These are phyloP conservation scores for Geothlypis trichas DNA, from an alignment of 2,113 vertebrate species.

Conservation along the genomic window DNA sequence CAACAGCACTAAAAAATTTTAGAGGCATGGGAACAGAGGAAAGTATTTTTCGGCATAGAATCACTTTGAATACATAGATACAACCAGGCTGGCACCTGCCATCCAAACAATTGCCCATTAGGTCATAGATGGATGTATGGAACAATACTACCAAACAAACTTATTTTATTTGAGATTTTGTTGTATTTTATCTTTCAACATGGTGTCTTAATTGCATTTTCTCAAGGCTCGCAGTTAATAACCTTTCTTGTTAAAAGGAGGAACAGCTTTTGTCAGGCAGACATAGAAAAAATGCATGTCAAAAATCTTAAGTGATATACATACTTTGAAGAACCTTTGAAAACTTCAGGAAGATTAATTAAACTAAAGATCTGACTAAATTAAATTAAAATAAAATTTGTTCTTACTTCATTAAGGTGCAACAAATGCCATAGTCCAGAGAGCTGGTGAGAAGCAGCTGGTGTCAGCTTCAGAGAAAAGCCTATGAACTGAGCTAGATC, in stretches of 20 bases:
- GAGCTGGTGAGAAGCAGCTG: constrained; percentile 82
- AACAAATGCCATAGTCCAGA: constrained; percentile 85
- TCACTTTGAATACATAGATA: not conserved
- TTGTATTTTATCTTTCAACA: not conserved
- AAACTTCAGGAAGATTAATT: not conserved
- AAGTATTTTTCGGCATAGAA: not conserved
- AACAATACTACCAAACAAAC: not conserved
- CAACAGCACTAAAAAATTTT: not conserved
- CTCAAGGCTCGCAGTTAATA: not conserved
- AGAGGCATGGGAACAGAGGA: not conserved
- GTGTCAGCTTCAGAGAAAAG: constrained; percentile 88
- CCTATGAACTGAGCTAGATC: constrained; percentile 81
- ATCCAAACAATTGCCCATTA: not conserved
- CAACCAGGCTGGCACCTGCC: not conserved
- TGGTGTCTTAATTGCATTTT: not conserved
- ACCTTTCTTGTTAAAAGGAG: not conserved
- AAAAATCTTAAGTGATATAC: not conserved
- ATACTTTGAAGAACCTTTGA: not conserved
- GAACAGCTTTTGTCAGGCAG: not conserved
- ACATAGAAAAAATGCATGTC: not conserved
- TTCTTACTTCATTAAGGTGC: constrained; percentile 80
- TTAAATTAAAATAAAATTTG: not conserved
- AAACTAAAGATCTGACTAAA: not conserved
- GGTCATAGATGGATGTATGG: not conserved
- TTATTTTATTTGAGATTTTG: not conserved